Conservation (phyloP, 2,888 invertebrate genomes). For the Crepidodera aurea region DNA sequence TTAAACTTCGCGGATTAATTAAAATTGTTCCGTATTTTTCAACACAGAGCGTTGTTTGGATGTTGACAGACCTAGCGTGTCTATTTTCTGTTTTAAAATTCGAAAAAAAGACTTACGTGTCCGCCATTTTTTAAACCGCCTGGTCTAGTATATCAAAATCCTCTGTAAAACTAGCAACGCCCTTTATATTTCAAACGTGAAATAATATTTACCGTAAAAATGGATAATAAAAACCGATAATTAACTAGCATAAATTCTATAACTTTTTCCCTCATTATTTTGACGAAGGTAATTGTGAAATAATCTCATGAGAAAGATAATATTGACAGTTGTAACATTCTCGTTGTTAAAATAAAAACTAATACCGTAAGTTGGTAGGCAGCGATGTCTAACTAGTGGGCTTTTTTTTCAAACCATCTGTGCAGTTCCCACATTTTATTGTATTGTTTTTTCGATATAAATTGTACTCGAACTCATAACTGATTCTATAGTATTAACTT, state of each 20-base stretch:
- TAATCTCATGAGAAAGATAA: background rate
- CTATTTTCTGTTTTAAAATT: no score
- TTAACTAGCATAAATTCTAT: background rate
- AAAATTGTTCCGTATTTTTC: no score
- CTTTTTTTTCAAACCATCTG: constrained; percentile 6
- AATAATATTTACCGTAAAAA: no score
- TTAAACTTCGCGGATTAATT: no score
- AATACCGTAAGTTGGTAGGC: constrained; percentile 12
- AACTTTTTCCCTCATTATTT: constrained; percentile 1
- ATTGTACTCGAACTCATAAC: background rate
- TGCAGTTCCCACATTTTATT: constrained; percentile 9
- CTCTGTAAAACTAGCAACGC: no score
- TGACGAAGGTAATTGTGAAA: background rate
- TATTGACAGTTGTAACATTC: constrained; percentile 4
- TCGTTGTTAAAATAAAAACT: constrained; percentile 9
- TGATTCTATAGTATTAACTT: background rate
- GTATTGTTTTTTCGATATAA: constrained; percentile 1
- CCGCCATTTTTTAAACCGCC: no score
- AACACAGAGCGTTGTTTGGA: no score
- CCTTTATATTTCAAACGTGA: no score
- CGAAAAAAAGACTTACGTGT: no score
- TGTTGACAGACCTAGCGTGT: no score
- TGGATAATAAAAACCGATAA: background rate
- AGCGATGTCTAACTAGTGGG: background rate
- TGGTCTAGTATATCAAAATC: no score